Percentiles rank a stretch among this genome's conserved stretches.
phyloP scores from a whole-genome alignment of 2,888 invertebrate genomes.

The Endomychus coccineus region DNA sequence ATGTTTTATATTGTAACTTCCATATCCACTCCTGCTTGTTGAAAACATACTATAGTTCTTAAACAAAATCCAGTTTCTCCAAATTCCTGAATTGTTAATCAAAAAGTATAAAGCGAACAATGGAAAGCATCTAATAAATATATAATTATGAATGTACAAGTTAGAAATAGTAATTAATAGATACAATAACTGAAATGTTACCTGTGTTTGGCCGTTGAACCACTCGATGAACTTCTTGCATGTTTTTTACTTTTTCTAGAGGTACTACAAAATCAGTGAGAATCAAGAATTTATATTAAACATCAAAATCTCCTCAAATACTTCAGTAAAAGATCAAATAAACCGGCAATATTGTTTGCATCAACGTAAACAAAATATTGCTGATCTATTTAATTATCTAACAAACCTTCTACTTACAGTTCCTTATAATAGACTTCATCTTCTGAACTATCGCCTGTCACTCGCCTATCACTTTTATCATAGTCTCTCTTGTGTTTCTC shows the following conservation, averaged over 20 bases:
- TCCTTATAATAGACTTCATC: conserved; percentile 42
- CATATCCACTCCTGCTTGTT: too few species aligned
- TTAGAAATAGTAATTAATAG: conserved; percentile 14
- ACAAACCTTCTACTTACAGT: conserved; percentile 36
- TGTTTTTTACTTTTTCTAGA: conserved; percentile 44
- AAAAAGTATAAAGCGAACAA: background rate
- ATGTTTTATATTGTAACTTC: too few species aligned
- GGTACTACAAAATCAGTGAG: conserved; percentile 40
- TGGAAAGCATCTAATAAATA: conserved; percentile 3
- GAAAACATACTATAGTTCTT: too few species aligned
- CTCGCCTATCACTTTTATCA: conserved; percentile 36
- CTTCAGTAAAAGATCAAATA: conserved; percentile 2
- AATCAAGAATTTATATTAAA: conserved; percentile 14
- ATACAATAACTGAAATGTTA: conserved; percentile 31
- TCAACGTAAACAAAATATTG: conserved; percentile 7
- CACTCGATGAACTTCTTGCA: conserved; percentile 41
- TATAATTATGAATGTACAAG: conserved; percentile 8
- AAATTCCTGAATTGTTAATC: too few species aligned
- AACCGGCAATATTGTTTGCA: conserved; percentile 10
- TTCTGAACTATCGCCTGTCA: conserved; percentile 35
- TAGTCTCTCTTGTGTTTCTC: conserved; percentile 40
- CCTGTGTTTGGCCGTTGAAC: conserved; percentile 42
- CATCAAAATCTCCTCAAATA: conserved; percentile 9
- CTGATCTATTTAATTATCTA: conserved; percentile 10
- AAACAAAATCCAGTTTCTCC: too few species aligned